These are phyloP conservation scores for Astyanax mexicanus DNA, from an alignment of 2,797 vertebrate species.

Conservation along the genomic window DNA sequence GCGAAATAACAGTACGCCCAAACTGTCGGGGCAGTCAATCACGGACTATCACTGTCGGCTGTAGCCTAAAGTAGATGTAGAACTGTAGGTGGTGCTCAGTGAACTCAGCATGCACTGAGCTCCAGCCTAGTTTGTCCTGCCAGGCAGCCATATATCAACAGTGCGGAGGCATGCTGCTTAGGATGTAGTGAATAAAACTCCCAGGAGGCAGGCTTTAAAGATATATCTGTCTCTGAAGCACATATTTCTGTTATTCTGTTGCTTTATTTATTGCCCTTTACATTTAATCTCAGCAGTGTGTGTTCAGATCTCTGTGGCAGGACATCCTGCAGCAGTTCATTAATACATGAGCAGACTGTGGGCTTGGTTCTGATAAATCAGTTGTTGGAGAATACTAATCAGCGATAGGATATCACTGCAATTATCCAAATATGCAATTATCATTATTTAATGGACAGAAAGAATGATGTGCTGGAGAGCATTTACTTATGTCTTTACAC, in stretches of 20 bases:
- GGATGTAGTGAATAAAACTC: slow-evolving; percentile 16
- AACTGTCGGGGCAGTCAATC: background rate
- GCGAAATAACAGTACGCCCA: background rate
- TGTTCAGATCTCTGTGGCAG: background rate
- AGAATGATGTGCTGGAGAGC: background rate
- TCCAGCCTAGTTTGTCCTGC: slow-evolving; percentile 10
- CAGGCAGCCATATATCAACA: slow-evolving; percentile 44
- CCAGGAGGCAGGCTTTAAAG: slow-evolving; percentile 23
- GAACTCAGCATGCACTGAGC: slow-evolving; percentile 9
- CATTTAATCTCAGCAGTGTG: slow-evolving; percentile 17
- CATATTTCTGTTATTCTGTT: background rate
- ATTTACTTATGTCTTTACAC: background rate
- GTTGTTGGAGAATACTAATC: background rate
- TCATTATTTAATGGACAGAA: too few species aligned
- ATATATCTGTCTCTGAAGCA: slow-evolving; percentile 20
- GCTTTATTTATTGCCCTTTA: slow-evolving; percentile 42
- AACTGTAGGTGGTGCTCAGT: slow-evolving; percentile 3
- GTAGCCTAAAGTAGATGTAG: background rate
- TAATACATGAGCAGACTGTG: background rate
- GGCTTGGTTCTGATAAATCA: background rate
- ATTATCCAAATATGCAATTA: too few species aligned
- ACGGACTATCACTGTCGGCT: background rate
- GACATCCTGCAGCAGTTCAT: slow-evolving; percentile 3
- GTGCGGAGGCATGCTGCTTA: background rate
- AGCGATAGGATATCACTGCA: background rate